These are phyloP conservation scores for Oithona nana DNA, from an alignment of 2,888 invertebrate genomes.

Conservation along the genomic window DNA sequence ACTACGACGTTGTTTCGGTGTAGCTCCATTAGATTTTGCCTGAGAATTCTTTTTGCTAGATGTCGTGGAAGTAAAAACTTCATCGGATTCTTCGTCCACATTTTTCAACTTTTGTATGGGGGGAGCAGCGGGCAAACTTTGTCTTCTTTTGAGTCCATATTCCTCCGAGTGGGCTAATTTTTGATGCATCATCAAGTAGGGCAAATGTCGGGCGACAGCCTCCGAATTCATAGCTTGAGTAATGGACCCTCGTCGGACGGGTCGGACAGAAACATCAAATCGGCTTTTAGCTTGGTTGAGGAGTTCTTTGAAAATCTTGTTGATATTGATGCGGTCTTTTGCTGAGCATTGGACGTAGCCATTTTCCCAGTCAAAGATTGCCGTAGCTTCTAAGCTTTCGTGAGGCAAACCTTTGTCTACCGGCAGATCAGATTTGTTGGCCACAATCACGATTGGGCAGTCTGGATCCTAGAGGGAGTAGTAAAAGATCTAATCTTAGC, in stretches of 20 bases:
- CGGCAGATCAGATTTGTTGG: slow-evolving; percentile 6
- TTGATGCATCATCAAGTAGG: too few relatives aligned
- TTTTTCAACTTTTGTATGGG: background rate
- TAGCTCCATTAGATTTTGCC: background rate
- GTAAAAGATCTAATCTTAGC: too few relatives aligned
- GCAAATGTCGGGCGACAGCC: background rate
- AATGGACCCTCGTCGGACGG: background rate
- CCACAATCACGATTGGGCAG: slow-evolving; percentile 6
- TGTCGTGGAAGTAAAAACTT: background rate
- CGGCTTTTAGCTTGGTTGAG: slow-evolving; percentile 7
- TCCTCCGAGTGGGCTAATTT: too few relatives aligned
- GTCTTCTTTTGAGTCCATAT: too few relatives aligned
- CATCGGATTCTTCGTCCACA: background rate
- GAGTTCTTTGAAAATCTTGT: slow-evolving; percentile 7
- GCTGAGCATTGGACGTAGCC: slow-evolving; percentile 9
- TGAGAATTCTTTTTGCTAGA: background rate
- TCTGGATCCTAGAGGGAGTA: background rate
- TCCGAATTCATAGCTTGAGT: background rate
- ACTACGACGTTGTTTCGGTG: background rate
- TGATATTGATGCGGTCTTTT: slow-evolving; percentile 7
- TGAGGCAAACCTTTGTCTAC: background rate
- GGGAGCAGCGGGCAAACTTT: slow-evolving; percentile 3
- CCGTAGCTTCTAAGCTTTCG: slow-evolving; percentile 8
- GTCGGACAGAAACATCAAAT: background rate
- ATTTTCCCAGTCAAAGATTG: slow-evolving; percentile 8